These are phyloP conservation scores for Byasa hedistus DNA, from an alignment of 2,888 invertebrate genomes.

Conservation along the genomic window DNA sequence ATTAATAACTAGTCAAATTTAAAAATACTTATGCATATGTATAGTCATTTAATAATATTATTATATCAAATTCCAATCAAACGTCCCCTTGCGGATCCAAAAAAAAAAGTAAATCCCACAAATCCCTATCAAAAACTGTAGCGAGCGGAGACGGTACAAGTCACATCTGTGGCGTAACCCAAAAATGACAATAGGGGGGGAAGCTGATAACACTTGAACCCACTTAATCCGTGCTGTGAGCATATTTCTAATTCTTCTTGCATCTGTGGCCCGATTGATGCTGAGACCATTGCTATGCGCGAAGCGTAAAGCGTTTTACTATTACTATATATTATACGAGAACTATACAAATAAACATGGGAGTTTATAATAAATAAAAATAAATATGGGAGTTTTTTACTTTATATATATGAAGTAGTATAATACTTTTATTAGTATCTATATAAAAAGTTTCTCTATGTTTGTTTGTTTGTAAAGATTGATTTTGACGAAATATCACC, in stretches of 20 bases:
- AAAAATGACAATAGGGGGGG: conserved; percentile 52
- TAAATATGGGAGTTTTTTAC: too few relatives aligned
- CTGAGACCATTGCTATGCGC: conserved; percentile 8
- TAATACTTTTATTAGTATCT: too few relatives aligned
- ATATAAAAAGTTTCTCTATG: too few relatives aligned
- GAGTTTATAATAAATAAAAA: too few relatives aligned
- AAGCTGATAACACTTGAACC: conserved; percentile 41
- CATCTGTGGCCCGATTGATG: conserved; percentile 52
- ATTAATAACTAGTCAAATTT: too few relatives aligned
- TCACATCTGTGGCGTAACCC: conserved; percentile 45
- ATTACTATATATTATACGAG: not conserved
- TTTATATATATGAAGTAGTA: too few relatives aligned
- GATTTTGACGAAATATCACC: too few relatives aligned
- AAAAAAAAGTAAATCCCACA: conserved; percentile 35
- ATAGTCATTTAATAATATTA: conserved; percentile 14
- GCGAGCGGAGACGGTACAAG: conserved; percentile 36
- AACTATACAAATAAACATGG: too few relatives aligned
- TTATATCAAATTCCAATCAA: conserved; percentile 26
- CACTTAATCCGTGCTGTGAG: conserved; percentile 58
- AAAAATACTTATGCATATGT: not conserved
- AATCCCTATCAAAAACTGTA: conserved; percentile 47
- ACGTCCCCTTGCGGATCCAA: conserved; percentile 11
- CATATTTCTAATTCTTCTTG: conserved; percentile 61
- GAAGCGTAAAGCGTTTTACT: conserved; percentile 13
- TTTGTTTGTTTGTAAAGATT: too few relatives aligned